Evolutionary conservation across 2,888 invertebrate genomes (phyloP).

Genomic region (Ptychoptera contaminata): DNA sequence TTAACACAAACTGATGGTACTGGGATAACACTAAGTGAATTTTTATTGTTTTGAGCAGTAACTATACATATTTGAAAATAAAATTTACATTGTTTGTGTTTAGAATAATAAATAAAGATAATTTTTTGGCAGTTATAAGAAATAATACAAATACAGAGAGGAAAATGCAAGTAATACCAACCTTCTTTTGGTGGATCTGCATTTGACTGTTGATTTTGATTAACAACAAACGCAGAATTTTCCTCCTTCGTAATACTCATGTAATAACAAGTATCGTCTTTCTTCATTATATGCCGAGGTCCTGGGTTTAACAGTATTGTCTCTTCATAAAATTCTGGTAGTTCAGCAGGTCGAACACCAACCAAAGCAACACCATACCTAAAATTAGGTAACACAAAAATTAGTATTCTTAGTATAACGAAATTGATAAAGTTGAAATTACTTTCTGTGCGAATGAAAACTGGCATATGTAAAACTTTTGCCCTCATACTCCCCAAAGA

Average conservation of each 20-base stretch:
- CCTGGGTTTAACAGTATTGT: slow-evolving; percentile 94
- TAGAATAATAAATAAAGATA: too few relatives aligned
- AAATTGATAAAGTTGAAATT: slow-evolving; percentile 21
- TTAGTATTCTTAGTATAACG: too few relatives aligned
- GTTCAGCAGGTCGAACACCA: slow-evolving; percentile 82
- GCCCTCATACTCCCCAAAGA: slow-evolving; percentile 97
- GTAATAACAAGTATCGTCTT: slow-evolving; percentile 92
- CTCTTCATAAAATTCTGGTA: slow-evolving; percentile 88
- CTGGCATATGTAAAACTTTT: slow-evolving; percentile 99
- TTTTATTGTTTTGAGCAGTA: slow-evolving; percentile 19
- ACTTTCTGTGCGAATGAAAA: slow-evolving; percentile 98
- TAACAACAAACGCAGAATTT: slow-evolving; percentile 83
- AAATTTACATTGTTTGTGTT: too few relatives aligned
- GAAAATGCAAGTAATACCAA: slow-evolving; percentile 5
- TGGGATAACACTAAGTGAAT: slow-evolving; percentile 21
- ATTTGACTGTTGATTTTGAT: slow-evolving; percentile 36
- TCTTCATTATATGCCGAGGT: slow-evolving; percentile 92
- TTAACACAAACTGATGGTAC: slow-evolving; percentile 33
- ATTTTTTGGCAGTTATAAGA: not conserved
- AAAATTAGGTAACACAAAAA: not conserved
- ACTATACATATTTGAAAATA: slow-evolving; percentile 9
- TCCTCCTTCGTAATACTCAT: slow-evolving; percentile 98
- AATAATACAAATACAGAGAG: not conserved
- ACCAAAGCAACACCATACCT: slow-evolving; percentile 94
- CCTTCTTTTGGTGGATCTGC: slow-evolving; percentile 20